Base-by-base conservation (phyloP, 2,888 invertebrate species). In the Acanthacorydalis orientalis region DNA sequence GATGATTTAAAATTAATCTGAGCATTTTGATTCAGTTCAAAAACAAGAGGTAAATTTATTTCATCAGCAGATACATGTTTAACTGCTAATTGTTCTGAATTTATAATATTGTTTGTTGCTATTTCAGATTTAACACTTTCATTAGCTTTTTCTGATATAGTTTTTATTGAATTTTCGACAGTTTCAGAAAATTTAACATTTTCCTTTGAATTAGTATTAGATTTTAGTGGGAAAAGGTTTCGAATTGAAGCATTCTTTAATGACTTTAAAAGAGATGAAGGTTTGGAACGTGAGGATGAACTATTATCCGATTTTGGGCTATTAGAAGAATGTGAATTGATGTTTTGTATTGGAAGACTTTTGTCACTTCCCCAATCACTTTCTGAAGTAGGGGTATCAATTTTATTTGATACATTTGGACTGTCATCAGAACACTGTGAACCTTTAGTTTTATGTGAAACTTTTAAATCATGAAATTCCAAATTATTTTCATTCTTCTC, bases 351-450 rank as follows among this genome's bases (percentile, higher is more conserved):
- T 31, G 47, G 47, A 12, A 47, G 14, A 34, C 35, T 43, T 47
- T 34, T 47, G 10, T 47, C 47, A n/a, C 47, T 47, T 12, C 47
- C 40, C 47, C 47, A 47, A 43, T 47, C 42, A 23, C 40, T 47
- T 42, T 16, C 34, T 8, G 43, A 47, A 14, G 42, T 35, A 11
- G 42, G 33, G 8, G 39, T 34, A 31, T 42, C 42, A 31, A 31
- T 42, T 10, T 16, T 42, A 16, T 16, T 31, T 31, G 31, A 42
- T 23, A 42, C 42, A 9, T 15, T 23, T 8, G 42, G 31, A 31
- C 42, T 42, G 23, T 23, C 23, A 23, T 23, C 23, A 23, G 23
- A 23, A 23, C 23, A 23, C 6, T 23, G 23, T 11, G 16, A 15
- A 42, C 16, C 31, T 42, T 42, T 42, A 12, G 14, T 23, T 11